Conservation (phyloP, 1,140 invertebrate species). For the Eciton burchellii region DNA sequence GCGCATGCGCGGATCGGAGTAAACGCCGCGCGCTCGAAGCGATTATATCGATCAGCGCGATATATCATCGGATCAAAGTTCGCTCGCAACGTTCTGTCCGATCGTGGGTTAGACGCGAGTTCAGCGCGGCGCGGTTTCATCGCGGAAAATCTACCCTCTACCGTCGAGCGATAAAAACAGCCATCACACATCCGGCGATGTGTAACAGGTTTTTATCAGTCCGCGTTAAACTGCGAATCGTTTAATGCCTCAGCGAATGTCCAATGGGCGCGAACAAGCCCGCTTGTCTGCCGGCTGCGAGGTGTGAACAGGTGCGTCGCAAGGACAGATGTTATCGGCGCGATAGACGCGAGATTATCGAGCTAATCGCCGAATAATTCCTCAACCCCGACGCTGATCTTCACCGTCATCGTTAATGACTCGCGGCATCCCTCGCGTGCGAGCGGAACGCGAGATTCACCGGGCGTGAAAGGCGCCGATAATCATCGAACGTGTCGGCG, state of each 20-base stretch:
- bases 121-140: not conserved
- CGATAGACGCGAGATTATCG: slow-evolving; percentile 41
- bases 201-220: slow-evolving; percentile 8
- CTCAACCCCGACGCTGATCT: not conserved
- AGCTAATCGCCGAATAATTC: slow-evolving; percentile 11
- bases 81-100: not conserved
- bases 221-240: not conserved
- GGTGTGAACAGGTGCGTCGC: slow-evolving; percentile 57
- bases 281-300: not conserved
- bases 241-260: not conserved
- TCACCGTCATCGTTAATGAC: not conserved
- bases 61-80: slow-evolving; percentile 20
- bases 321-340: slow-evolving; percentile 52
- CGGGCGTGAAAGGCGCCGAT: not conserved
- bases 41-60: slow-evolving; percentile 41
- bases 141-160: no score
- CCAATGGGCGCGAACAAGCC: slow-evolving; percentile 30
- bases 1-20: not conserved
- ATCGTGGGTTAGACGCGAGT: no score
- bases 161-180: slow-evolving; percentile 14
- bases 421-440: not conserved
- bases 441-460: not conserved
- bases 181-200: not conserved
- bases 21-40: not conserved
- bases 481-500: not conserved